Evolutionary conservation across 1,140 invertebrate species (phyloP).

Genomic region (Anastrepha ludens): DNA sequence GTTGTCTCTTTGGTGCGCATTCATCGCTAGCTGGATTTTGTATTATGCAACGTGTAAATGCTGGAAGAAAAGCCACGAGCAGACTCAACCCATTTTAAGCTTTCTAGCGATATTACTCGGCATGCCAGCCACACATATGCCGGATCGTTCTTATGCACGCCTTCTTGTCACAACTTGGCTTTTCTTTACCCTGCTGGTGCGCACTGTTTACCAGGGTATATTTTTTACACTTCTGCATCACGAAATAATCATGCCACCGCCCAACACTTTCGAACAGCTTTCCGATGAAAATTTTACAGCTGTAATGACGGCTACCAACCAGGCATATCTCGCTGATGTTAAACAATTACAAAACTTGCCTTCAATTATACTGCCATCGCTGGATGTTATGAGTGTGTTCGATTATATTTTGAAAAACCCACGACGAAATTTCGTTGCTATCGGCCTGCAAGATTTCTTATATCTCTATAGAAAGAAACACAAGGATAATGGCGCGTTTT

Average conservation of each 20-base stretch:
- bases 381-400: background rate
- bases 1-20: background rate
- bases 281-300: background rate
- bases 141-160: background rate
- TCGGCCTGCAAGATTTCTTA: background rate
- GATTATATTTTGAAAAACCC: background rate
- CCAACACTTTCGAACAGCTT: background rate
- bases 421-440: background rate
- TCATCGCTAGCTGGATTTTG: background rate
- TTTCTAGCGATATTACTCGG: background rate
- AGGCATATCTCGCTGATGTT: background rate
- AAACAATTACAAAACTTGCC: background rate
- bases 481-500: background rate
- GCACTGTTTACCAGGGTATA: background rate
- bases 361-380: background rate
- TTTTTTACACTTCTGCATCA: background rate
- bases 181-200: background rate
- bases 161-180: background rate
- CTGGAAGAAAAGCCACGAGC: background rate
- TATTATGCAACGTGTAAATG: background rate
- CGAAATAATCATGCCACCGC: background rate
- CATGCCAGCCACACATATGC: background rate
- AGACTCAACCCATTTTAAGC: background rate
- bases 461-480: background rate
- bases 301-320: background rate